phyloP scores from a whole-genome alignment of 2,797 vertebrate species.

The Halcyon leucocephala region DNA sequence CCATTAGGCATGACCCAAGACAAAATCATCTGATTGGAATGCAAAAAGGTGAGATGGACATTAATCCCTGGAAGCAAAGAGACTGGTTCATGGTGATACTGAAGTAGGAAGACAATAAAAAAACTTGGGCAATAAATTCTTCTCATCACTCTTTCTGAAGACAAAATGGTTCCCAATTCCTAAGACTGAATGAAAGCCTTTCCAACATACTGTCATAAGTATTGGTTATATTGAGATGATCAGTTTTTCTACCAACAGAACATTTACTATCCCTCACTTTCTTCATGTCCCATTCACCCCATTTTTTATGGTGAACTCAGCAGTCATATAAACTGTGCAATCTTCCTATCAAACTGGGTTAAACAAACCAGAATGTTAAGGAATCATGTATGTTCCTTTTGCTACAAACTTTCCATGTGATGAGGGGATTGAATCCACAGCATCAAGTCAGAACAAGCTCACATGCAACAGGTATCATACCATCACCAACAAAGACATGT shows the following conservation, averaged over 20 bases:
- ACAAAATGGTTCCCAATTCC: background rate
- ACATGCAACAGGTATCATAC: background rate
- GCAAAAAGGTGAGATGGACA: background rate
- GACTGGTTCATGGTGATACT: background rate
- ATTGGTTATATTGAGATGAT: background rate
- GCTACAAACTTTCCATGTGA: background rate
- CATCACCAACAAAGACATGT: background rate
- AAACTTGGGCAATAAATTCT: background rate
- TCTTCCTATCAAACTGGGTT: background rate
- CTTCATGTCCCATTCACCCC: background rate
- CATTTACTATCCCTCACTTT: background rate
- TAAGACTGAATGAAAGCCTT: background rate
- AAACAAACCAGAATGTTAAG: background rate
- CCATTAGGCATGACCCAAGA: background rate
- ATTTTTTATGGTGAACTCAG: background rate
- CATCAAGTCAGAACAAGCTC: background rate
- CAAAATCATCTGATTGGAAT: background rate
- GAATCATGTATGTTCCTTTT: background rate
- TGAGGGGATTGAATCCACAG: background rate
- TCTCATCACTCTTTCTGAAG: background rate
- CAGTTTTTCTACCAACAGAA: background rate
- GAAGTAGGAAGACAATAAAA: background rate
- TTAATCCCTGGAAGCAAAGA: background rate
- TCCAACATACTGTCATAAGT: background rate
- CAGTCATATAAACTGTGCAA: accelerated